Evolutionary conservation across 1,140 invertebrate genomes (phyloP).

Genomic region (Samia ricini): DNA sequence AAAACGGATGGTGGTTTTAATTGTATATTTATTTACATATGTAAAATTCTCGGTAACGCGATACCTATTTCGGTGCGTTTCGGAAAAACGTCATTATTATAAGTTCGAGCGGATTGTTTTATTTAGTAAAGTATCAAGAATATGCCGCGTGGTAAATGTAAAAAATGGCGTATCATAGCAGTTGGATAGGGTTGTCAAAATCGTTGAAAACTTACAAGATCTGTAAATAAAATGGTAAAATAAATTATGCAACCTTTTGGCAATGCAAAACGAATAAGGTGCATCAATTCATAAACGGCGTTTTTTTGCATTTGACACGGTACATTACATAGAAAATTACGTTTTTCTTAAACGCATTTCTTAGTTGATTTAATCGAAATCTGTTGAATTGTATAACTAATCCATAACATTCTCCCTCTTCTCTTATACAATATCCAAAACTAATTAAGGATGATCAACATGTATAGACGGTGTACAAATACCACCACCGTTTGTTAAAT

Average conservation of each 20-base stretch:
- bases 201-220: no score
- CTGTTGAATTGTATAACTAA: slow-evolving; percentile 58
- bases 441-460: slow-evolving; percentile 75
- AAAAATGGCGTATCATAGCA: no score
- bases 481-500: slow-evolving; percentile 71
- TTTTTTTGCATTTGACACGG: no score
- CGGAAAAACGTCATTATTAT: slow-evolving; percentile 37
- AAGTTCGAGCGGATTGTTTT: no score
- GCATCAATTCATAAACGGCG: no score
- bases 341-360: not conserved
- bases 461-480: slow-evolving; percentile 72
- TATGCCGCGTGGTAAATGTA: no score
- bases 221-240: no score
- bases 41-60: slow-evolving; percentile 32
- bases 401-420: slow-evolving; percentile 78
- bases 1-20: slow-evolving; percentile 61
- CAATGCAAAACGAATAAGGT: no score
- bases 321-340: no score
- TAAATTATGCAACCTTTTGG: no score
- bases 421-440: slow-evolving; percentile 75
- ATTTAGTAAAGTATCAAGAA: no score
- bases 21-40: slow-evolving; percentile 17
- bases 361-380: not conserved
- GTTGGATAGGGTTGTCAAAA: no score
- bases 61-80: slow-evolving; percentile 35